phyloP scores from a whole-genome alignment of 2,888 invertebrate species.

The Hypena proboscidalis region DNA sequence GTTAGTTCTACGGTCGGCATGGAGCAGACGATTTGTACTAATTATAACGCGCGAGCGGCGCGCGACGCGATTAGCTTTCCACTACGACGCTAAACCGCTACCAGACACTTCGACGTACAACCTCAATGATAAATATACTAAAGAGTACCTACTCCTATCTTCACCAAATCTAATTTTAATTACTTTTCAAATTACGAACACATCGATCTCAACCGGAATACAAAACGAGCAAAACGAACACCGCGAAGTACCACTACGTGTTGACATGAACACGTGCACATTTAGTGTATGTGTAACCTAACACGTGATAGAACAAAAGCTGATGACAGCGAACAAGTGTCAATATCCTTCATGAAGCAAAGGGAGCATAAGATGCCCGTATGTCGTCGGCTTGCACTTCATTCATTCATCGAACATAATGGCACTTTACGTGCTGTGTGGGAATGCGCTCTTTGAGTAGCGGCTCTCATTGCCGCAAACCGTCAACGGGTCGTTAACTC shows the following conservation, averaged over 20 bases:
- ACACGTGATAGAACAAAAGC: conserved; percentile 77
- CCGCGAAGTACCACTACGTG: conserved; percentile 31
- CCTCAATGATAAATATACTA: conserved; percentile 20
- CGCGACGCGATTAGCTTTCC: conserved; percentile 77
- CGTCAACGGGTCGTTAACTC: conserved; percentile 18
- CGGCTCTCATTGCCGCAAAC: conserved; percentile 9
- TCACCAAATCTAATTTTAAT: background rate
- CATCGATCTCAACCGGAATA: background rate
- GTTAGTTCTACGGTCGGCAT: conserved; percentile 50
- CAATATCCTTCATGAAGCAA: conserved; percentile 74
- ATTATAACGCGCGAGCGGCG: conserved; percentile 82
- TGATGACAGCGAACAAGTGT: conserved; percentile 74
- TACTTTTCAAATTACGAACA: background rate
- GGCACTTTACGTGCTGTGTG: conserved; percentile 66
- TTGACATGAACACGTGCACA: conserved; percentile 64
- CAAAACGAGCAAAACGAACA: conserved; percentile 8
- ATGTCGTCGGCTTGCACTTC: conserved; percentile 71
- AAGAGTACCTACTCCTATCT: too few species aligned
- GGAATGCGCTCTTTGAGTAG: conserved; percentile 52
- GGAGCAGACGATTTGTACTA: conserved; percentile 80
- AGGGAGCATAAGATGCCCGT: conserved; percentile 78
- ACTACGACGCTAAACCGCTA: conserved; percentile 54
- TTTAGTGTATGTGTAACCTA: conserved; percentile 64
- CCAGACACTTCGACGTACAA: conserved; percentile 31
- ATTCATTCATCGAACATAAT: conserved; percentile 70